Conservation (phyloP, 1,140 invertebrate genomes). For the Heliconius melpomene region DNA sequence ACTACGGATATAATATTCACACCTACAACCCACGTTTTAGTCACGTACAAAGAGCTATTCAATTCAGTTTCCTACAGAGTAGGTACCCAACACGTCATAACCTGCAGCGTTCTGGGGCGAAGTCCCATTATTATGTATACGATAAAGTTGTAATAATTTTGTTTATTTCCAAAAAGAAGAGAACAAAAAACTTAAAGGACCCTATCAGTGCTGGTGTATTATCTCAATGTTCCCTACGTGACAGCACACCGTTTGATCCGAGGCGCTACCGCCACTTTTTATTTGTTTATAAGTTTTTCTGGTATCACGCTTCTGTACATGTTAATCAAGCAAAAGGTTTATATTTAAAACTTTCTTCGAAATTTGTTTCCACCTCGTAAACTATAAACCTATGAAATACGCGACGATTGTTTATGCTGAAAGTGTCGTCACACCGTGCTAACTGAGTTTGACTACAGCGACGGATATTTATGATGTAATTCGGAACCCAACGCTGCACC, state of each 20-base stretch:
- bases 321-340: slow-evolving; percentile 67
- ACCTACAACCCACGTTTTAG: slow-evolving; percentile 44
- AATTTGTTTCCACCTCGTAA: slow-evolving; percentile 70
- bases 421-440: slow-evolving; percentile 32
- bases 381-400: slow-evolving; percentile 57
- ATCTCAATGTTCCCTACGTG: slow-evolving; percentile 75
- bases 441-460: neutral
- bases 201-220: slow-evolving; percentile 64
- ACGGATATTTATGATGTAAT: neutral
- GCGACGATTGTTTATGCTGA: slow-evolving; percentile 47
- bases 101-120: slow-evolving; percentile 49
- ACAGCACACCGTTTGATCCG: slow-evolving; percentile 66
- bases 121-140: slow-evolving; percentile 61
- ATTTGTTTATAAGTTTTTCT: slow-evolving; percentile 66
- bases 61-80: slow-evolving; percentile 60
- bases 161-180: slow-evolving; percentile 66
- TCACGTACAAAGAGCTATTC: slow-evolving; percentile 47
- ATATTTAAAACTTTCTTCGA: slow-evolving; percentile 56
- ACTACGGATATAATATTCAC: slow-evolving; percentile 51
- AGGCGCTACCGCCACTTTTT: slow-evolving; percentile 66
- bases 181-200: slow-evolving; percentile 70
- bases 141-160: slow-evolving; percentile 65
- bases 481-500: too few species aligned
- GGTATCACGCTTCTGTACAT: slow-evolving; percentile 71
- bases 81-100: slow-evolving; percentile 56